phyloP scores from a whole-genome alignment of 1,140 invertebrate species.

The Drosophila repleta region DNA sequence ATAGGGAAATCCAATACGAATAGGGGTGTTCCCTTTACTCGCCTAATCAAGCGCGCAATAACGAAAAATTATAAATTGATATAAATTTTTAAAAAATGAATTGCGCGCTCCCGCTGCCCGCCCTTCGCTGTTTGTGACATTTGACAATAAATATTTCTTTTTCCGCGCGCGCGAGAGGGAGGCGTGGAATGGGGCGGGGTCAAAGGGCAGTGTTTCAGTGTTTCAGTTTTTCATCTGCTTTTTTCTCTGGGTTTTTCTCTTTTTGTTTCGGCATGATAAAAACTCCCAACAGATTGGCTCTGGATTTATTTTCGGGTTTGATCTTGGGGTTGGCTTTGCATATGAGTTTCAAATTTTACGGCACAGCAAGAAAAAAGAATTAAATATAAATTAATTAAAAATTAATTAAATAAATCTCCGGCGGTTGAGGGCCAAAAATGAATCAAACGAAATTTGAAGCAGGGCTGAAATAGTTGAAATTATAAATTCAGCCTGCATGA shows the following conservation, averaged over 20 bases:
- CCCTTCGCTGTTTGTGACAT: constrained; percentile 65
- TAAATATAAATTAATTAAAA: constrained; percentile 78
- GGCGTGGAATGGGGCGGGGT: constrained; percentile 27
- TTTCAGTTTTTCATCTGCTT: constrained; percentile 70
- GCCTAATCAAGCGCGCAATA: constrained; percentile 70
- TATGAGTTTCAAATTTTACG: constrained; percentile 47
- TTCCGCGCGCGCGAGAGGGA: constrained; percentile 25
- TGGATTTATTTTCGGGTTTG: constrained; percentile 61
- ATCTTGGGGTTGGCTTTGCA: constrained; percentile 53
- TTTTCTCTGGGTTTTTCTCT: not conserved
- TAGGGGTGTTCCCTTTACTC: constrained; percentile 46
- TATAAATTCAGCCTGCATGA: constrained; percentile 4
- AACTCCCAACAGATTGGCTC: constrained; percentile 53
- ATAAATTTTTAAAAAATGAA: constrained; percentile 78
- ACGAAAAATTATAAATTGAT: constrained; percentile 79
- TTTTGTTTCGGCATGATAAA: constrained; percentile 28
- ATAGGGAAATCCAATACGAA: constrained; percentile 43
- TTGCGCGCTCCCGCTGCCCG: constrained; percentile 36
- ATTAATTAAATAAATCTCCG: constrained; percentile 77
- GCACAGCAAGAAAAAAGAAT: constrained; percentile 44
- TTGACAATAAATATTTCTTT: constrained; percentile 72
- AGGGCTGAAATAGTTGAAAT: constrained; percentile 41
- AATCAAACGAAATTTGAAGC: constrained; percentile 68
- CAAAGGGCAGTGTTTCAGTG: constrained; percentile 64
- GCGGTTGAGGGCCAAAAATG: constrained; percentile 58